Base-by-base conservation (phyloP, 2,797 vertebrate genomes). In the Erethizon dorsatum region DNA sequence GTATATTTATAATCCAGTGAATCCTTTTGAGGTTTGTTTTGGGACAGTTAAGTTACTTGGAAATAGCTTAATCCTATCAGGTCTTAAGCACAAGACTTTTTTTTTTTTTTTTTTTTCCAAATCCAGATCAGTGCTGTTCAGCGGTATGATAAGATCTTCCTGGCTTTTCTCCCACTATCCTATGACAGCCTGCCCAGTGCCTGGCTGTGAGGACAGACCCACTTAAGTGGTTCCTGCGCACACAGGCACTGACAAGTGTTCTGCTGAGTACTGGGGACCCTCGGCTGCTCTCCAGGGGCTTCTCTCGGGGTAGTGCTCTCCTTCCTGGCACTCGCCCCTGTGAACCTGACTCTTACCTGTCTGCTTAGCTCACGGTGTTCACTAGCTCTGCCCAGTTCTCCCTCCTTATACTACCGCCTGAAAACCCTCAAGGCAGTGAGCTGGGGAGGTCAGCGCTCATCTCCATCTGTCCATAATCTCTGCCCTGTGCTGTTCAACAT, bases 21-120 rank as follows among this genome's bases (percentile, higher is more conserved):
- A 85, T 86, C 50, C 33, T 85, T 85, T 86, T 83, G 61, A 93
- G 54, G 28, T 83, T 91, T 83, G 3, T 93, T 86, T 75, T 86
- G 24, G 26, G 41, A 86, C 77, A 95, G 47, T 88, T 85, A 41
- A 71, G 14, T 95, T 83, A 56, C 41, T 78, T 90, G 50, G 56
- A 87, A 90, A 94, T 5, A 47, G 47, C 78, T 93, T 86, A 45
- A 80, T 88, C 69, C 31, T 90, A 47, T 94, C 50, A 37, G 26
- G 9, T 47, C 45, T 80, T 88, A 69, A 47, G 67, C 56, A 37
- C 59, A 90, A 52, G 50, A 11, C 37, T n/a, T n/a, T n/a, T n/a
- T n/a, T n/a, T n/a, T n/a, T n/a, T n/a, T 26, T 90, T 83, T 67
- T 69, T 83, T 78, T 22, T 63, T 31, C 37, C 50, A 88, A 31